A percentile compares a stretch with the other conserved stretches of the same genome.
Conservation (phyloP, 2,888 invertebrate species). For the Pelosia muscerda region DNA sequence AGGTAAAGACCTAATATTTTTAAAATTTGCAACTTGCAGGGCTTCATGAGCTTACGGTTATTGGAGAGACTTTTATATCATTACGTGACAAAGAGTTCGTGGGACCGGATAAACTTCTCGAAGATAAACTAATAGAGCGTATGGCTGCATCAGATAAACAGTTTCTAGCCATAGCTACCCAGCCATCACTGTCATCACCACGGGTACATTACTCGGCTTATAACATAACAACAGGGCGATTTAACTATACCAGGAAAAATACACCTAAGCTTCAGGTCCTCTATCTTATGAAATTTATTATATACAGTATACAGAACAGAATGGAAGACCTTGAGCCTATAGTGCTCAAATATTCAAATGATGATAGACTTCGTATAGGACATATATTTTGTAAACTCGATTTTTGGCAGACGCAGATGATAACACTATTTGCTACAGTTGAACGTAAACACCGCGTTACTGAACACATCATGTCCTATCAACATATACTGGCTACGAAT, state of each 20-base stretch:
- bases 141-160: neutral
- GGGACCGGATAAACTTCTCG: constrained; percentile 5
- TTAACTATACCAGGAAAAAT: neutral
- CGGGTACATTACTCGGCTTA: neutral
- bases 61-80: neutral
- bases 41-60: neutral
- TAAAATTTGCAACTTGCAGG: neutral
- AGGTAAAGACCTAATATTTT: too few relatives aligned
- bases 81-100: constrained; percentile 3
- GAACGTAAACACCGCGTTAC: neutral
- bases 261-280: neutral
- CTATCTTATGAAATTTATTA: constrained; percentile 9
- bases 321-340: constrained; percentile 11
- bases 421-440: neutral
- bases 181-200: neutral
- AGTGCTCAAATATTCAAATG: neutral
- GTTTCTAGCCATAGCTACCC: neutral
- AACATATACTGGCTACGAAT: constrained; percentile 1
- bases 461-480: neutral
- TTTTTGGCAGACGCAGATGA: neutral
- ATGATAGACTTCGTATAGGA: constrained; percentile 5
- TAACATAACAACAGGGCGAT: neutral
- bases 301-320: constrained; percentile 13
- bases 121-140: neutral
- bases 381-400: constrained; percentile 13